A percentile compares a stretch with the other conserved stretches of the same genome.
These are phyloP conservation scores for Trialeurodes vaporariorum DNA, from an alignment of 1,140 invertebrate genomes.

Conservation along the genomic window DNA sequence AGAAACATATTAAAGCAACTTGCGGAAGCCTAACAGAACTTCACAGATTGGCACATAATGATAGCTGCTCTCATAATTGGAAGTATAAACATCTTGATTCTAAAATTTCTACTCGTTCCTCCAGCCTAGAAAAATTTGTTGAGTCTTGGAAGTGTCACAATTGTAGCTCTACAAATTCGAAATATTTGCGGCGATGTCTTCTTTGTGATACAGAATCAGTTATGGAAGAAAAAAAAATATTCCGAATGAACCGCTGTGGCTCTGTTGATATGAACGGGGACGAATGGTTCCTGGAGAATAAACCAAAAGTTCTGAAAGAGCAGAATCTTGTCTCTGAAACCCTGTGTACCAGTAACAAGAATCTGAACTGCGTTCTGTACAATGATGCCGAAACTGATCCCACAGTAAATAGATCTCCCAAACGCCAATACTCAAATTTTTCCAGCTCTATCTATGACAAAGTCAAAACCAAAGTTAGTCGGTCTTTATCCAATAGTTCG, in stretches of 20 bases:
- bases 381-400: constrained; percentile 7
- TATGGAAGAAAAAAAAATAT: not conserved
- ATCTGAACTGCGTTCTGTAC: not conserved
- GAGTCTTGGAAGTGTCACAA: not conserved
- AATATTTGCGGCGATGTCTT: not conserved
- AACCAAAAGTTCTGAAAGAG: not conserved
- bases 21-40: not conserved
- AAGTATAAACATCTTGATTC: too few species aligned
- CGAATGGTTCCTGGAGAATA: not conserved
- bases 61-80: not conserved
- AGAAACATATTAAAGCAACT: not conserved
- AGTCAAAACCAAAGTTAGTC: constrained; percentile 44
- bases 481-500: constrained; percentile 40
- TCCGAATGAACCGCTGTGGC: not conserved
- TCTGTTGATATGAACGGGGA: not conserved
- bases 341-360: not conserved
- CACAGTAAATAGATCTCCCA: constrained; percentile 34
- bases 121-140: not conserved
- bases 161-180: not conserved
- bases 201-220: not conserved
- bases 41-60: not conserved
- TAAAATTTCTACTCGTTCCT: too few species aligned
- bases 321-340: not conserved
- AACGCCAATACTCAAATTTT: constrained; percentile 38
- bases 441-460: constrained; percentile 42